phyloP scores from a whole-genome alignment of 2,113 vertebrate species.

The Petrocephalus microphthalmus region DNA sequence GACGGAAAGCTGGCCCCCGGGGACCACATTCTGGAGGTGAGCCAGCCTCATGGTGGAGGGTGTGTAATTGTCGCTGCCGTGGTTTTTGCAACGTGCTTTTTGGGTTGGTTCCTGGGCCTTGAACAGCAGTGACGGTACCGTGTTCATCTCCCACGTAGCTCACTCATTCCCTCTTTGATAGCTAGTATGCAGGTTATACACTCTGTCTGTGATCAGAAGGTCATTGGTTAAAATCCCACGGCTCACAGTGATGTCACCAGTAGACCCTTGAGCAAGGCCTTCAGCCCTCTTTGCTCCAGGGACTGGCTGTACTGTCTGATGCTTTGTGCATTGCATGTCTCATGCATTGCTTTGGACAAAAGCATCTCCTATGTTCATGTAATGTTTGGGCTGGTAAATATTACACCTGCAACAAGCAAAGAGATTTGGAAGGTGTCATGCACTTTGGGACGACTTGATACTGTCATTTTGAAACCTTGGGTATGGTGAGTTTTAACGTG shows the following conservation, averaged over 20 bases:
- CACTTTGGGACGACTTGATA: background rate
- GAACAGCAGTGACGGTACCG: background rate
- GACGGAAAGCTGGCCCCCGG: slow-evolving; percentile 81
- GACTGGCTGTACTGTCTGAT: background rate
- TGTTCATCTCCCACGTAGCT: background rate
- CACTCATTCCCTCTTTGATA: background rate
- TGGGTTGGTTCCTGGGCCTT: background rate
- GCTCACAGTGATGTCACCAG: background rate
- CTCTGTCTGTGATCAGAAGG: background rate
- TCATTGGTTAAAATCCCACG: background rate
- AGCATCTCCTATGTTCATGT: background rate
- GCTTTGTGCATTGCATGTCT: background rate
- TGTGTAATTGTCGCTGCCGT: background rate
- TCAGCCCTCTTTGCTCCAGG: background rate
- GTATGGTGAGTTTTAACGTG: background rate
- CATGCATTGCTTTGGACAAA: background rate
- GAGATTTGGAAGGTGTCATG: background rate
- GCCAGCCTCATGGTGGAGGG: background rate
- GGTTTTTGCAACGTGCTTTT: background rate
- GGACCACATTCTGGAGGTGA: slow-evolving; percentile 86
- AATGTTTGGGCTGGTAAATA: background rate
- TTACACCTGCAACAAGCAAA: background rate
- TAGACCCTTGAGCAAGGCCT: background rate
- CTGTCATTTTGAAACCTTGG: background rate
- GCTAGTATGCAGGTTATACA: background rate